Evolutionary conservation across 2,888 invertebrate genomes (phyloP), one percentile per base, ranked within the genome.

Genomic region (Cheilosia vernalis): DNA sequence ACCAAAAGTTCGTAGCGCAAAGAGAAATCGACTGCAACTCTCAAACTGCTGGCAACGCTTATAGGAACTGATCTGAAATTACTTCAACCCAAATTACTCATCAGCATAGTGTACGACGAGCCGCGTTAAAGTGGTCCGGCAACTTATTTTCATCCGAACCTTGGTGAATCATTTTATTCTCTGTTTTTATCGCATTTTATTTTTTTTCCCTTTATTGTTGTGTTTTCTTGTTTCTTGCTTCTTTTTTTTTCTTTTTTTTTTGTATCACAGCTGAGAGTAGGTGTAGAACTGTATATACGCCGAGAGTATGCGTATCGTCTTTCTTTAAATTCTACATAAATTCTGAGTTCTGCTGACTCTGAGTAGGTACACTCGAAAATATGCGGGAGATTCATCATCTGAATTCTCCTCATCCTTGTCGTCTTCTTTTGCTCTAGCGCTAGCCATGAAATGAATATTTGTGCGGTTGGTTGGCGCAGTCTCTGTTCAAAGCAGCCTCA

Each of bases 131-230:
- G 83, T 53, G 19, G 83, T 81, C 85, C 85, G 77, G 85, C 85
- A 77, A 85, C 81, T 85, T 77, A 77, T 81, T 81, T 85, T 81
- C 81, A 55, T 72, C 55, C 42, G 70, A 85, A 85, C 85, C 81
- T 81, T 85, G 85, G 76, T 85, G 85, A 85, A 85, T 85, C 85
- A 85, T 81, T 85, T 76, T 67, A 47, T 63, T 85, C 53, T 85
- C 64, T 64, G 69, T 74, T 84, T 69, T 78, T 64, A 66, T 66
- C 49, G 56, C 27, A n/a, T 58, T 56, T 24, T 64, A 56, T 42
- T 15, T 24, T 24, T 24, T 44, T 40, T 27, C 27, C 40, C 61
- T 47, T 61, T 69, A 19, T 69, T 63, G 30, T 70, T 47, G 24
- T 72, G 30, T 30, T 30, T 30, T 30, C 7, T 9, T 30, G 2